Percentiles rank a stretch among this genome's conserved stretches.
These are phyloP conservation scores for Agrenia bidenticulata DNA, from an alignment of 2,888 invertebrate genomes.

Conservation along the genomic window DNA sequence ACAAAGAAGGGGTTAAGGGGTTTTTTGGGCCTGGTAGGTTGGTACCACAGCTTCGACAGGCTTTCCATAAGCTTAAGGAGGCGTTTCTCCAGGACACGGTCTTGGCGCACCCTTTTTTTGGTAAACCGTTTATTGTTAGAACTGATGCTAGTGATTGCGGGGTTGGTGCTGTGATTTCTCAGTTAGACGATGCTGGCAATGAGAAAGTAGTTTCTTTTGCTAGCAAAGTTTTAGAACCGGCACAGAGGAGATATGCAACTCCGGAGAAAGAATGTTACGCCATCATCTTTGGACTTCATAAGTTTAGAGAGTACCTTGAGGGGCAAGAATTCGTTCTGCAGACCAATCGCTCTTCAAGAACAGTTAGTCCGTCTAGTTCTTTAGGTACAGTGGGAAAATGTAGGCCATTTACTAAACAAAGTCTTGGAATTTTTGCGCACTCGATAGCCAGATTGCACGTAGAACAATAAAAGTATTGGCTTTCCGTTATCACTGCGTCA, in stretches of 20 bases:
- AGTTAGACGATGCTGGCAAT: background rate
- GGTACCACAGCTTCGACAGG: background rate
- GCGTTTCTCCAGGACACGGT: slow-evolving; percentile 18
- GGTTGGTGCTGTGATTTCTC: slow-evolving; percentile 14
- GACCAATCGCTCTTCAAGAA: too few species aligned
- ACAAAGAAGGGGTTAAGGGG: background rate
- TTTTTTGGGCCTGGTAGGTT: background rate
- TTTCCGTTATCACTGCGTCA: too few species aligned
- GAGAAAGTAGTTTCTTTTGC: slow-evolving; percentile 8
- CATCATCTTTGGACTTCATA: slow-evolving; percentile 13
- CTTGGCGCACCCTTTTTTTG: slow-evolving; percentile 14
- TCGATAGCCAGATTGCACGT: too few species aligned
- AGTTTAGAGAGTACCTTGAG: slow-evolving; percentile 20
- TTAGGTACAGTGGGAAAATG: too few species aligned
- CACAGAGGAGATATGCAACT: slow-evolving; percentile 4
- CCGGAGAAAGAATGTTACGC: slow-evolving; percentile 22
- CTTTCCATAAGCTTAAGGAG: slow-evolving; percentile 33
- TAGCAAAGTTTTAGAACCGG: slow-evolving; percentile 11
- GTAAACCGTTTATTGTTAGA: slow-evolving; percentile 18
- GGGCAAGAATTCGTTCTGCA: too few species aligned
- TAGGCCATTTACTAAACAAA: too few species aligned
- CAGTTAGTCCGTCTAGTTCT: too few species aligned
- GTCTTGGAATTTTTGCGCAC: too few species aligned
- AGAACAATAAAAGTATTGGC: too few species aligned
- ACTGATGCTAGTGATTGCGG: slow-evolving; percentile 9